phyloP scores from a whole-genome alignment of 2,888 invertebrate species.

The Psococerastis gibbosa region DNA sequence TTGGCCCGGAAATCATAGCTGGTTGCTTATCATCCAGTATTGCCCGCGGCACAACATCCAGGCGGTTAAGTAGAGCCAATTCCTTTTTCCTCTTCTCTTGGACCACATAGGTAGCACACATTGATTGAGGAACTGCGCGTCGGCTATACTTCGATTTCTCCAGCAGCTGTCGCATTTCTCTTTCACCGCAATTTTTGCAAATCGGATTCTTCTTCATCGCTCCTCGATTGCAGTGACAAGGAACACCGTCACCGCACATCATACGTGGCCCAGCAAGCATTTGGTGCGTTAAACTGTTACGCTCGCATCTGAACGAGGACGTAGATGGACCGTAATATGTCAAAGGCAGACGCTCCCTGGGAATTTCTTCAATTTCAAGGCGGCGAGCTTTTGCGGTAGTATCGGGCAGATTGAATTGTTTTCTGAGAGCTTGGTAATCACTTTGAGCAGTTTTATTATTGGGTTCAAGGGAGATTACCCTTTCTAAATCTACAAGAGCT shows the following conservation, averaged over 20 bases:
- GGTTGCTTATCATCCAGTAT: no score
- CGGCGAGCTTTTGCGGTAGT: neutral
- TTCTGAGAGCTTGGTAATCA: slow-evolving; percentile 2
- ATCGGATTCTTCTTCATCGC: neutral
- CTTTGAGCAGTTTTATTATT: slow-evolving; percentile 4
- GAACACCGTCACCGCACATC: neutral
- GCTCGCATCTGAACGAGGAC: slow-evolving; percentile 6
- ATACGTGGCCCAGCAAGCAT: neutral
- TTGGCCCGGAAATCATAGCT: no score
- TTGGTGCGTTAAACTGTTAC: neutral
- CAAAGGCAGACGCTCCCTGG: neutral
- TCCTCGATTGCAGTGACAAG: neutral
- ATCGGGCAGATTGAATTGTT: neutral
- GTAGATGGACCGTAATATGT: slow-evolving; percentile 6
- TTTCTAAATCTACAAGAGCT: neutral
- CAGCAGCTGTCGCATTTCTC: no score
- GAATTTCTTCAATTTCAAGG: neutral
- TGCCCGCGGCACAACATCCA: no score
- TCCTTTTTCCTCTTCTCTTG: no score
- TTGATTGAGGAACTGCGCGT: no score
- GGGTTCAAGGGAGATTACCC: slow-evolving; percentile 1
- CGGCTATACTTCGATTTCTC: no score
- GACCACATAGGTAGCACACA: no score
- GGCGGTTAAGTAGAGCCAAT: no score
- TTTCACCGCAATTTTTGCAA: neutral